Base-by-base conservation (phyloP, 35 echinoderm and acorn worm genomes). In the Nesometra sesokonis region DNA sequence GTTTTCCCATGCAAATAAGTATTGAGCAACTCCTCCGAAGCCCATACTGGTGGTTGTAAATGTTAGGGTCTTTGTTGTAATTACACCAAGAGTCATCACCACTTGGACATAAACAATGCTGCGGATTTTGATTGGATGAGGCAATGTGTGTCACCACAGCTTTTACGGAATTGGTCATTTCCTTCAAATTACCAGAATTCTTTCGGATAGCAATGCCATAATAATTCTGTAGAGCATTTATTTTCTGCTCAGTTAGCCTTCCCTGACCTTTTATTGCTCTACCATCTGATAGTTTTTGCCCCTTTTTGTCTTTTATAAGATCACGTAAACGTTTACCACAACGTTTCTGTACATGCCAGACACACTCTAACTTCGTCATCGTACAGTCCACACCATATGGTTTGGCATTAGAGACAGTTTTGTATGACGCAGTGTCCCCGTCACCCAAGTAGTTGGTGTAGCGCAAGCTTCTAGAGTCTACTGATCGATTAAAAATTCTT, bases 401-500 rank as follows among this genome's bases (percentile, higher is more conserved):
- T n/a, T 81, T 83, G 32, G 80, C 80, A 35, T 82, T 36, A 37
- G 33, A 32, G 46, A 86, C 37, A 34, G 57, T 46, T 17, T 17
- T 11, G 46, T 86, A 91, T 36, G 89, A 86, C 38, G 86, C 86
- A 19, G 82, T 81, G 85, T 82, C 84, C 5, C 89, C 84, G 57
- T 91, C 89, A n/a, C 78, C 85, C 37, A 81, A 15, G 32, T 86
- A 91, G 32, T 29, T 83, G 19, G 79, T 79, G 39, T 91, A 91
- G 80, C 40, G 37, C 33, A 81, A 30, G 76, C 57, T 35, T 31
- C 11, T 21, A 36, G 82, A 19, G 36, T 86, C 40, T 31, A 33
- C 31, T 82, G 87, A 89, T 31, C 87, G 37, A 13, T 47, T 30
- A 79, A 89, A 89, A 36, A 91, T 86, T 57, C 85, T 37, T 19